Evolutionary conservation across 2,888 invertebrate genomes (phyloP).

Genomic region (Papilio gigon): DNA sequence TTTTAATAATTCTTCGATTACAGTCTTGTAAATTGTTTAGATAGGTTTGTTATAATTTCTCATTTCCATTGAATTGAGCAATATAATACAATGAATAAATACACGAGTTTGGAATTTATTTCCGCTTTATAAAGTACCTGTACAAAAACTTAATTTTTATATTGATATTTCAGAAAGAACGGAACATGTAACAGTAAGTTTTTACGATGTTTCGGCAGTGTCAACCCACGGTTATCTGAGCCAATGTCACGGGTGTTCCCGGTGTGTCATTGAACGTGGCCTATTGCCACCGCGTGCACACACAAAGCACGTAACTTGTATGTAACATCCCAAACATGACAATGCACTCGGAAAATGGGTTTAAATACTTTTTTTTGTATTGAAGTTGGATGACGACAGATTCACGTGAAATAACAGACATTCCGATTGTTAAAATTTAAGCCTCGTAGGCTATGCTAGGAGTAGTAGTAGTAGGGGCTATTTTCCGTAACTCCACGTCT

Average conservation of each 20-base stretch:
- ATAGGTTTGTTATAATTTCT: no score
- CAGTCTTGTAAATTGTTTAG: no score
- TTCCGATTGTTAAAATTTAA: neutral
- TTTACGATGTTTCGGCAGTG: neutral
- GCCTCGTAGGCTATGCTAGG: neutral
- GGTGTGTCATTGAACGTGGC: conserved; percentile 18
- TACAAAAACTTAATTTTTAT: neutral
- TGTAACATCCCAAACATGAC: conserved; percentile 31
- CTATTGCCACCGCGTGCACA: conserved; percentile 4
- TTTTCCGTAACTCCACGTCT: no score
- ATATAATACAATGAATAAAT: no score
- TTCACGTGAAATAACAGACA: neutral
- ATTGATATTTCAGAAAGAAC: neutral
- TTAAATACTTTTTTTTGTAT: neutral
- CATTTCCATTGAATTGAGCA: no score
- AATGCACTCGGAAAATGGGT: conserved; percentile 32
- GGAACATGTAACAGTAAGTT: neutral
- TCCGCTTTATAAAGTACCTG: neutral
- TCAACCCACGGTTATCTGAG: neutral
- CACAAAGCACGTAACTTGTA: conserved; percentile 27
- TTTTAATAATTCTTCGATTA: no score
- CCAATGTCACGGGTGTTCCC: conserved; percentile 32
- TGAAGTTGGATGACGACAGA: neutral
- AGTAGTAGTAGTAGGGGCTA: no score
- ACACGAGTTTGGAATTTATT: neutral